Evolutionary conservation across 2,113 vertebrate genomes (phyloP).

Genomic region (Oxygymnocypris stewartii): DNA sequence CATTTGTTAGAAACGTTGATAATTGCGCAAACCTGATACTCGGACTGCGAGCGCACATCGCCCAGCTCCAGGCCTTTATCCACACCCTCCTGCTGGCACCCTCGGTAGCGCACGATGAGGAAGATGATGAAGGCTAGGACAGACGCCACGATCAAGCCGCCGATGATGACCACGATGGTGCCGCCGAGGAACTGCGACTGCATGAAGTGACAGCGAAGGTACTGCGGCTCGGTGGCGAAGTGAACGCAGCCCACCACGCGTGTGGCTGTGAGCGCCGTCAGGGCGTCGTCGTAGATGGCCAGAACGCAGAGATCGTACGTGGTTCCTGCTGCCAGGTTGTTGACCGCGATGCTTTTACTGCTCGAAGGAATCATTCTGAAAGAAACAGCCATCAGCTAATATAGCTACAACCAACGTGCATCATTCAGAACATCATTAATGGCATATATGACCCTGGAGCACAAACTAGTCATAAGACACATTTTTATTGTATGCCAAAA

Average conservation of each 20-base stretch:
- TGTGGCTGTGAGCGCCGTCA: constrained; percentile 94
- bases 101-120: constrained; percentile 97
- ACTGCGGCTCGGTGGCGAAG: constrained; percentile 95
- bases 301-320: constrained; percentile 93
- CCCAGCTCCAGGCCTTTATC: constrained; percentile 93
- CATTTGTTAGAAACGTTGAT: no score
- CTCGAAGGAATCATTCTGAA: constrained; percentile 96
- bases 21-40: constrained; percentile 80
- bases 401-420: not conserved
- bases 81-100: constrained; percentile 88
- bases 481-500: no score
- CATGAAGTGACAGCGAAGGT: constrained; percentile 98
- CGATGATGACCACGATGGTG: constrained; percentile 98
- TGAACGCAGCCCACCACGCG: constrained; percentile 94
- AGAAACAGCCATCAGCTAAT: not conserved
- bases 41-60: constrained; percentile 92
- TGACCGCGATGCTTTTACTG: constrained; percentile 94
- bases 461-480: no score
- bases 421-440: not conserved
- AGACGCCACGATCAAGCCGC: constrained; percentile 96
- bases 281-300: constrained; percentile 95
- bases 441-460: no score
- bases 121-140: constrained; percentile 99
- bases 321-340: constrained; percentile 93
- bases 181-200: constrained; percentile 98